phyloP scores from a whole-genome alignment of 2,797 vertebrate species.

The Falco cherrug region DNA sequence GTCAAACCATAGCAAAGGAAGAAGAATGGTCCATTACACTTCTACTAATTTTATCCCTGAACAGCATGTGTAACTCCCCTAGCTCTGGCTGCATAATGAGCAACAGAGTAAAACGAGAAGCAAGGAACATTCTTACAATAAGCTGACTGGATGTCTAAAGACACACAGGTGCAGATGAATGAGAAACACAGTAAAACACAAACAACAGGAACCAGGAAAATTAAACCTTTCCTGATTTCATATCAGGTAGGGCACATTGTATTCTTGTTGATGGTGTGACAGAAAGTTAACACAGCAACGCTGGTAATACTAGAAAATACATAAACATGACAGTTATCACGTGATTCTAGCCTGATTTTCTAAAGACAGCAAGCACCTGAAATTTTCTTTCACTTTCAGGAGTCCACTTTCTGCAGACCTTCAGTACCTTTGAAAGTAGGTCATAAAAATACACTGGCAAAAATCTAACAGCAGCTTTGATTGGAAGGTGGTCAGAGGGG shows the following conservation, averaged over 20 bases:
- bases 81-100: not conserved
- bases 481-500: not conserved
- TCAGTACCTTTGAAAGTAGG: not conserved
- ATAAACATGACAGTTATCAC: not conserved
- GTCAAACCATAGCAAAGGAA: not conserved
- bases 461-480: not conserved
- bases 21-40: not conserved
- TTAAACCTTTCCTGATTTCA: not conserved
- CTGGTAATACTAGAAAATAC: not conserved
- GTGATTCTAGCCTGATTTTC: not conserved
- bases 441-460: not conserved
- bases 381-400: not conserved
- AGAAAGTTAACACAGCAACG: not conserved
- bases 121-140: not conserved
- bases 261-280: not conserved
- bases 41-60: not conserved
- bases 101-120: not conserved
- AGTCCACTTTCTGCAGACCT: not conserved
- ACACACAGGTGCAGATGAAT: not conserved
- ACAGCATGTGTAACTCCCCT: not conserved
- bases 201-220: not conserved
- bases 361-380: not conserved
- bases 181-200: not conserved
- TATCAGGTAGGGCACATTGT: not conserved
- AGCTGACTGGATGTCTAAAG: not conserved